A percentile compares a stretch with the other conserved stretches of the same genome.
Evolutionary conservation across 2,113 vertebrate species (phyloP).

Genomic region (Otis tarda): DNA sequence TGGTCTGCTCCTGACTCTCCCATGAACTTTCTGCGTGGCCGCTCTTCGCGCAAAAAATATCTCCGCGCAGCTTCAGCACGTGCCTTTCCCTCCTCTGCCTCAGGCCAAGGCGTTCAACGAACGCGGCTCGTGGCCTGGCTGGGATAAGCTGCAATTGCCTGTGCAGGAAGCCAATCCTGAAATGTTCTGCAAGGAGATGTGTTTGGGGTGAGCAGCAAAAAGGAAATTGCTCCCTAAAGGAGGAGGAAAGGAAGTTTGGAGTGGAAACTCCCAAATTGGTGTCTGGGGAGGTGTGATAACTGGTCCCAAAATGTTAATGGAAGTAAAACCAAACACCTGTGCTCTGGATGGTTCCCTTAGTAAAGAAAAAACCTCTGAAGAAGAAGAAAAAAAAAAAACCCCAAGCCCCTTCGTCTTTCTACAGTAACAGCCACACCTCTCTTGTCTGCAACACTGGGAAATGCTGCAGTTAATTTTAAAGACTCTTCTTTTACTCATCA

Average conservation of each 20-base stretch:
- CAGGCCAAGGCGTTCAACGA: neutral
- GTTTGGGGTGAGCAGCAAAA: neutral
- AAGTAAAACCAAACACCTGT: neutral
- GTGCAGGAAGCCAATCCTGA: neutral
- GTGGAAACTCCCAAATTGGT: neutral
- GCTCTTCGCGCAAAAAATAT: neutral
- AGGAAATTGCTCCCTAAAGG: neutral
- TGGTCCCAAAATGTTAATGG: neutral
- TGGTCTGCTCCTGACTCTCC: slow-evolving; percentile 17
- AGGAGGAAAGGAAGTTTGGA: neutral
- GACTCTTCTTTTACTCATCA: neutral
- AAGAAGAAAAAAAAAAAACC: neutral
- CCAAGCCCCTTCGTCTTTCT: neutral
- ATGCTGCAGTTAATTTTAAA: neutral
- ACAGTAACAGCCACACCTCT: neutral
- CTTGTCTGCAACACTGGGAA: neutral
- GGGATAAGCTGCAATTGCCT: neutral
- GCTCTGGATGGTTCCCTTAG: neutral
- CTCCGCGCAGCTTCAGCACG: neutral
- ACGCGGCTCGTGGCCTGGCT: neutral
- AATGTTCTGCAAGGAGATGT: neutral
- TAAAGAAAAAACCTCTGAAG: neutral
- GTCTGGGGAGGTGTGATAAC: neutral
- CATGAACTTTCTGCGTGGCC: neutral
- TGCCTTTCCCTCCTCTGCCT: slow-evolving; percentile 11